Conservation (phyloP, 2,888 invertebrate species). For the Morpho achilles region DNA sequence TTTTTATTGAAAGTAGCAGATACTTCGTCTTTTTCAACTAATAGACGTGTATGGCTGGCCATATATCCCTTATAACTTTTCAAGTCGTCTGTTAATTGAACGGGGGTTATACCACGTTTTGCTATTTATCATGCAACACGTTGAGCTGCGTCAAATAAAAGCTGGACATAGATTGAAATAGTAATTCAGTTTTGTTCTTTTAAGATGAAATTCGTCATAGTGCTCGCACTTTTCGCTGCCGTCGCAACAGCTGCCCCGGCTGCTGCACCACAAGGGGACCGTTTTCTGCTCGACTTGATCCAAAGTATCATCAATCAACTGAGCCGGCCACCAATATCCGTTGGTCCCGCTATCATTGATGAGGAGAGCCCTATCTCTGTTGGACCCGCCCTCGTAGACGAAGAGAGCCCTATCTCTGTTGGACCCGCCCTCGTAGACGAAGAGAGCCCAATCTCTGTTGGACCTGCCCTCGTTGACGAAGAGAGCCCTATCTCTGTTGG, state of each 20-base stretch:
- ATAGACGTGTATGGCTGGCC: too few species aligned
- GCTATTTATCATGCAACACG: too few species aligned
- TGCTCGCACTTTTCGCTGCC: slow-evolving; percentile 46
- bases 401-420: slow-evolving; percentile 24
- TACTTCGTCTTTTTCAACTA: too few species aligned
- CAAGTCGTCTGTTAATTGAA: too few species aligned
- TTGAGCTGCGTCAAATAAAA: too few species aligned
- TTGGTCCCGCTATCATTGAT: slow-evolving; percentile 29
- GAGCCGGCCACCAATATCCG: slow-evolving; percentile 26
- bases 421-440: slow-evolving; percentile 21
- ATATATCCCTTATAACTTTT: too few species aligned
- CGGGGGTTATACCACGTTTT: too few species aligned
- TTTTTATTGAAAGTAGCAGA: too few species aligned
- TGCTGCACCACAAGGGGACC: slow-evolving; percentile 17
- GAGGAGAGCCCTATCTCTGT: slow-evolving; percentile 5
- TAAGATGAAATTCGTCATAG: slow-evolving; percentile 56
- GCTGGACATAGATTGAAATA: too few species aligned
- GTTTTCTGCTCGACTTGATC: slow-evolving; percentile 34
- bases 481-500: slow-evolving; percentile 18
- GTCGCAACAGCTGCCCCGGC: slow-evolving; percentile 23
- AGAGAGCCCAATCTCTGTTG: not conserved
- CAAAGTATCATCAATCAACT: slow-evolving; percentile 36
- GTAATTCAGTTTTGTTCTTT: slow-evolving; percentile 6
- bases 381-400: slow-evolving; percentile 20
- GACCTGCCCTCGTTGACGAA: too few species aligned